A percentile compares a stretch with the other conserved stretches of the same genome.
phyloP scores from a whole-genome alignment of 2,888 invertebrate species.

The Liopterus haemorrhoidalis region DNA sequence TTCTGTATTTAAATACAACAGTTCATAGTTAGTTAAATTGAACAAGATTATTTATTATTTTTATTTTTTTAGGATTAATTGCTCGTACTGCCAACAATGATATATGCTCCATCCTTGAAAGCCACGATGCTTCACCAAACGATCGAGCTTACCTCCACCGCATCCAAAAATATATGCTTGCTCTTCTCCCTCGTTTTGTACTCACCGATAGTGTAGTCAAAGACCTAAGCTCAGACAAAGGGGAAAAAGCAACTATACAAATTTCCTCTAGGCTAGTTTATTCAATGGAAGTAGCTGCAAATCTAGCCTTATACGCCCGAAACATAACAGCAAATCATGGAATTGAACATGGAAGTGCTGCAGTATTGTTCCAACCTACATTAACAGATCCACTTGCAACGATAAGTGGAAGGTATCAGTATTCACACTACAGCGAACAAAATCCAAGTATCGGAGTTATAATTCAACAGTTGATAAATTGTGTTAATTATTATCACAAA shows the following conservation, averaged over 20 bases:
- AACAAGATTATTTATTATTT: too few relatives aligned
- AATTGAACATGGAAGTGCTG: constrained; percentile 49
- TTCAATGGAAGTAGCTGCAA: constrained; percentile 61
- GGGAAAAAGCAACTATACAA: constrained; percentile 37
- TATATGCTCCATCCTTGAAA: constrained; percentile 39
- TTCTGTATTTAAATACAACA: too few relatives aligned
- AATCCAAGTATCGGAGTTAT: constrained; percentile 50
- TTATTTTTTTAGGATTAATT: constrained; percentile 27
- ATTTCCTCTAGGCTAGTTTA: constrained; percentile 45
- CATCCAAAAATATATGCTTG: constrained; percentile 68
- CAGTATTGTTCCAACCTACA: constrained; percentile 51
- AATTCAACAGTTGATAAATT: constrained; percentile 52
- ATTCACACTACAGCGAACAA: constrained; percentile 39
- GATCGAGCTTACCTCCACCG: constrained; percentile 58
- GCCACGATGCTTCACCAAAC: constrained; percentile 44
- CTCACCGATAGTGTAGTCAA: constrained; percentile 44
- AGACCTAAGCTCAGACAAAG: constrained; percentile 40
- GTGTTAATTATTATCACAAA: constrained; percentile 52
- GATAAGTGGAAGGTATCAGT: constrained; percentile 35
- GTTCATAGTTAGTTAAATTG: too few relatives aligned
- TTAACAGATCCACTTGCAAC: constrained; percentile 42
- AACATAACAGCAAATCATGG: constrained; percentile 57
- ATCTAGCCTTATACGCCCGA: constrained; percentile 64
- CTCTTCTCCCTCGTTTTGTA: constrained; percentile 66
- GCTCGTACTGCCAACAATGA: constrained; percentile 42